Percentiles rank a stretch among this genome's conserved stretches.
phyloP scores from a whole-genome alignment of 1,140 invertebrate species.

The Macrostomum lignano region DNA sequence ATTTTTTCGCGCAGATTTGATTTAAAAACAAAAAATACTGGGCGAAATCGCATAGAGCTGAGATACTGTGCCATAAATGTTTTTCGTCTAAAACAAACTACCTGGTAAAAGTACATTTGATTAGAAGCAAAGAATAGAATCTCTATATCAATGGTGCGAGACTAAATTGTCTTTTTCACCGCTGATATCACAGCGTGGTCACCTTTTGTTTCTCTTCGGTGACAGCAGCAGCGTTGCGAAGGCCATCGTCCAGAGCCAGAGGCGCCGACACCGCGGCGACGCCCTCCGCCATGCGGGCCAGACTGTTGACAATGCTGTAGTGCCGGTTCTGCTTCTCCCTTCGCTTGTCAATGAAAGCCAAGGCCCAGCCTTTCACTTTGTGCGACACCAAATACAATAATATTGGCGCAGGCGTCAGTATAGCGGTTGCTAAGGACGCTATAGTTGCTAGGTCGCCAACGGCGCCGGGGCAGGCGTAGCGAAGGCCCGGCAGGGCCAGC shows the following conservation, averaged over 20 bases:
- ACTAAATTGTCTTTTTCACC: too few species aligned
- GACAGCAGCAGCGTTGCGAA: too few species aligned
- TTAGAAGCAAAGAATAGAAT: too few species aligned
- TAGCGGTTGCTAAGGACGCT: not conserved
- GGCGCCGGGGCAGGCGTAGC: not conserved
- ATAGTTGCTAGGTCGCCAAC: constrained; percentile 5
- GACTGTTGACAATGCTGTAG: constrained; percentile 1
- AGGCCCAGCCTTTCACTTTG: not conserved
- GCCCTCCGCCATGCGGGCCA: constrained; percentile 1
- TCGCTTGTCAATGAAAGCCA: not conserved
- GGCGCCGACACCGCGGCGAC: not conserved
- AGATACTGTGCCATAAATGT: too few species aligned
- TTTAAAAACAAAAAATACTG: too few species aligned
- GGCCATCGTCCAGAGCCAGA: not conserved
- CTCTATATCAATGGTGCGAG: too few species aligned
- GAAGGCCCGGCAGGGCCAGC: not conserved
- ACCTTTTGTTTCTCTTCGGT: too few species aligned
- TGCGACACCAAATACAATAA: not conserved
- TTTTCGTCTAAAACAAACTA: too few species aligned
- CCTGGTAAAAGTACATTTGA: too few species aligned
- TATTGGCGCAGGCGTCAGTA: constrained; percentile 5
- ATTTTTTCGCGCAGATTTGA: too few species aligned
- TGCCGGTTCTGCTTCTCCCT: not conserved
- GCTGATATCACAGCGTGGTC: too few species aligned
- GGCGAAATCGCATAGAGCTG: too few species aligned